Evolutionary conservation across 2,888 invertebrate genomes (phyloP).

Genomic region (Phengaris arion): DNA sequence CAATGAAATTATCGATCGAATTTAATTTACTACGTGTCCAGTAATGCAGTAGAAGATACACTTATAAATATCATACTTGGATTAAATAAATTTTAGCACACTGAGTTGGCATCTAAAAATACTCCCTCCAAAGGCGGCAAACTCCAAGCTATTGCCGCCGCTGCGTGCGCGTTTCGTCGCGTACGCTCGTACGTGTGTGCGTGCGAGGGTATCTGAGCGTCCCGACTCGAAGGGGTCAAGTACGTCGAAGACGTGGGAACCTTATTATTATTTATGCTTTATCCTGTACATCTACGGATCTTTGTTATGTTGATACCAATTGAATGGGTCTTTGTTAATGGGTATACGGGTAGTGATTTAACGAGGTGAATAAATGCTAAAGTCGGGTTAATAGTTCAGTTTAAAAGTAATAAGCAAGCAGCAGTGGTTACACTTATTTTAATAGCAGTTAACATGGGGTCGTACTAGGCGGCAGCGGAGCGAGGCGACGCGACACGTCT

Average conservation of each 20-base stretch:
- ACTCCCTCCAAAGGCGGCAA: neutral
- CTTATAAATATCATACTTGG: neutral
- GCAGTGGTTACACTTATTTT: too few species aligned
- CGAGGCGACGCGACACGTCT: too few species aligned
- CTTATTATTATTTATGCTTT: slow-evolving; percentile 42
- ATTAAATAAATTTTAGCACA: slow-evolving; percentile 1
- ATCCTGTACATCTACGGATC: slow-evolving; percentile 10
- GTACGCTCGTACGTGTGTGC: slow-evolving; percentile 35
- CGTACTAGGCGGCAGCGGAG: too few species aligned
- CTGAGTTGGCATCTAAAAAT: slow-evolving; percentile 12
- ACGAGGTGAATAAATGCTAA: neutral
- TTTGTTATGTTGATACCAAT: slow-evolving; percentile 16
- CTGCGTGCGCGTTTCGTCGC: slow-evolving; percentile 21
- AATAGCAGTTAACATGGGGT: too few species aligned
- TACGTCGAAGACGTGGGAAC: slow-evolving; percentile 71
- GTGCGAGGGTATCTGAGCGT: slow-evolving; percentile 48
- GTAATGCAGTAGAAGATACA: neutral
- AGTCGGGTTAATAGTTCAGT: neutral
- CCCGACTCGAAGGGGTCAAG: slow-evolving; percentile 72
- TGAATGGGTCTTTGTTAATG: slow-evolving; percentile 12
- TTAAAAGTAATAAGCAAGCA: neutral
- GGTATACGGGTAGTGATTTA: slow-evolving; percentile 15
- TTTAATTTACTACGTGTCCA: neutral
- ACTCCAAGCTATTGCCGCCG: slow-evolving; percentile 35
- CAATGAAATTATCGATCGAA: too few species aligned